phyloP scores from a whole-genome alignment of 2,113 vertebrate species.

The Xiphorhynchus elegans region DNA sequence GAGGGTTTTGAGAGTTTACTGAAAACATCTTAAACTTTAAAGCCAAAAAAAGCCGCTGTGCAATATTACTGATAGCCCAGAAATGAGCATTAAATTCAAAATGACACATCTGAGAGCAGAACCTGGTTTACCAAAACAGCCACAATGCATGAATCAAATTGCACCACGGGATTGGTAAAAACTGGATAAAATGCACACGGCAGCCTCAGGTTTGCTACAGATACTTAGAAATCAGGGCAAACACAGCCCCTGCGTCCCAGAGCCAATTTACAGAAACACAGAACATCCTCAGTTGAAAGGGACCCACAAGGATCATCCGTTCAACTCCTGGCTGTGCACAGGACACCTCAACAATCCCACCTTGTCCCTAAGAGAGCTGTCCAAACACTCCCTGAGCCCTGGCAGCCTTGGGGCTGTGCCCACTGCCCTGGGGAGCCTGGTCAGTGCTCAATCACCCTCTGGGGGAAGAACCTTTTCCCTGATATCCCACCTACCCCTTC shows the following conservation, averaged over 20 bases:
- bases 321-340: neutral
- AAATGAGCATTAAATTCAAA: neutral
- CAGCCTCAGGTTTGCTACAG: neutral
- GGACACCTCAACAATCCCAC: neutral
- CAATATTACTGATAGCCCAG: neutral
- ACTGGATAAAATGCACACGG: neutral
- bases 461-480: neutral
- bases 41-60: neutral
- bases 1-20: conserved; percentile 13
- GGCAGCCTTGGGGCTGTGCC: rapidly evolving
- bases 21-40: conserved; percentile 17
- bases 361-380: neutral
- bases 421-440: neutral
- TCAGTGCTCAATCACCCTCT: neutral
- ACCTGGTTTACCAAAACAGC: neutral
- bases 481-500: neutral
- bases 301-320: neutral
- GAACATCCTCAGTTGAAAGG: neutral
- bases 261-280: neutral
- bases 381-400: neutral
- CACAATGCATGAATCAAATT: neutral
- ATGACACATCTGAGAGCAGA: neutral
- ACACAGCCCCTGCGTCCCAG: neutral
- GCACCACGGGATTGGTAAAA: neutral
- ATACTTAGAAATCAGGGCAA: neutral